phyloP scores from a whole-genome alignment of 2,888 invertebrate species.

The Argyra leucocephala region DNA sequence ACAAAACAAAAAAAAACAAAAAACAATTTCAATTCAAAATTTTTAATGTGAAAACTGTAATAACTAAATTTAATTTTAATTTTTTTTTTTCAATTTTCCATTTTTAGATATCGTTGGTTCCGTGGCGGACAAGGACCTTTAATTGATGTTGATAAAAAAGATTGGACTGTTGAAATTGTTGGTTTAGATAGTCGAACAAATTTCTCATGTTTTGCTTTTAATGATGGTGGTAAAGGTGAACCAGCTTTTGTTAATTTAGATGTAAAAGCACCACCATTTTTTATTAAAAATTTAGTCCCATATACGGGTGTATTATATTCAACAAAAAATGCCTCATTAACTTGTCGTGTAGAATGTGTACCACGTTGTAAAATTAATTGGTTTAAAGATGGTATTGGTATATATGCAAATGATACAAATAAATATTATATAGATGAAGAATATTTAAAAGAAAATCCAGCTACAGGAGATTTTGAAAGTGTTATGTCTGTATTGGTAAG shows the following conservation, averaged over 20 bases:
- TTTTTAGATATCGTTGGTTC: slow-evolving; percentile 62
- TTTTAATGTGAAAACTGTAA: too few relatives aligned
- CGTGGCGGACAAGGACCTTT: slow-evolving; percentile 62
- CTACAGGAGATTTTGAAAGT: slow-evolving; percentile 80
- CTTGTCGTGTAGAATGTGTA: slow-evolving; percentile 81
- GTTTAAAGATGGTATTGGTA: slow-evolving; percentile 66
- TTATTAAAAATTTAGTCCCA: slow-evolving; percentile 72
- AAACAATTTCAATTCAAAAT: too few relatives aligned
- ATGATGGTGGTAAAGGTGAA: slow-evolving; percentile 71
- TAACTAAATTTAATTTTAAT: too few relatives aligned
- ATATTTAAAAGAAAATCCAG: slow-evolving; percentile 60
- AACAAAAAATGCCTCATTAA: slow-evolving; percentile 64
- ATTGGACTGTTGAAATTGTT: slow-evolving; percentile 73
- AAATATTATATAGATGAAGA: slow-evolving; percentile 61
- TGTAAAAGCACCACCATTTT: slow-evolving; percentile 74
- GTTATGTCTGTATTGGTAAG: slow-evolving; percentile 73
- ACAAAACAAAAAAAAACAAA: too few relatives aligned
- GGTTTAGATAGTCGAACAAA: slow-evolving; percentile 77
- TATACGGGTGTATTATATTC: slow-evolving; percentile 74
- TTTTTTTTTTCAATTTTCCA: background rate
- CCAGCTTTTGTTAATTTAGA: slow-evolving; percentile 59
- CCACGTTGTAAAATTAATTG: slow-evolving; percentile 77
- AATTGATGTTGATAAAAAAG: slow-evolving; percentile 63
- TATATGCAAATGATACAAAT: slow-evolving; percentile 53
- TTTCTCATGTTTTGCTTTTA: slow-evolving; percentile 80